phyloP scores from a whole-genome alignment of 2,797 vertebrate genomes.

The Cynodonichthys magdalenae region DNA sequence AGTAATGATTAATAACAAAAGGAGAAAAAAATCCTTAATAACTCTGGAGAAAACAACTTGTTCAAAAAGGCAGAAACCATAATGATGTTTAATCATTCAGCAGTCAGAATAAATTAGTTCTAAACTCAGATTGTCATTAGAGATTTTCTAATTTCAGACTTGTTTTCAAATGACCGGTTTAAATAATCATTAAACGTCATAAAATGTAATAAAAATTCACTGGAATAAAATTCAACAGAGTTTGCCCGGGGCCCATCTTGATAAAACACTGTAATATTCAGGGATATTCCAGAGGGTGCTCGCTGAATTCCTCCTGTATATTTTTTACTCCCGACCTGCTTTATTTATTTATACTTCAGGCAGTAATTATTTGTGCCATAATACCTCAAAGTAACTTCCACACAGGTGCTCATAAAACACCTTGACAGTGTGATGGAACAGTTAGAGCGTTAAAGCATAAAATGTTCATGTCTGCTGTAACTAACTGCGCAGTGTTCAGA shows the following conservation, averaged over 20 bases:
- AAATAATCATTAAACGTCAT: constrained; percentile 9
- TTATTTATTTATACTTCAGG: constrained; percentile 32
- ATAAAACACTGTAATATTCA: constrained; percentile 31
- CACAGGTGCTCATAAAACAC: constrained; percentile 47
- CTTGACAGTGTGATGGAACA: constrained; percentile 16
- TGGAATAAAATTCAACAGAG: constrained; percentile 12
- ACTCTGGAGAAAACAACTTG: background rate
- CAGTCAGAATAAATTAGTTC: too few relatives aligned
- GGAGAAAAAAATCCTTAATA: constrained; percentile 3
- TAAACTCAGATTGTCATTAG: background rate
- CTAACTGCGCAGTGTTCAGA: constrained; percentile 9
- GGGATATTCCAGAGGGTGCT: background rate
- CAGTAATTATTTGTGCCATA: constrained; percentile 24
- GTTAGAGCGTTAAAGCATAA: constrained; percentile 6
- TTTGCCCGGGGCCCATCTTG: constrained; percentile 10
- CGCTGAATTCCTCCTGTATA: constrained; percentile 12
- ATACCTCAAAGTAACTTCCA: constrained; percentile 42
- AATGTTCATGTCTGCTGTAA: constrained; percentile 6
- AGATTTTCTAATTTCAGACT: constrained; percentile 1
- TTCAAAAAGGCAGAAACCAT: background rate
- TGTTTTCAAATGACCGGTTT: constrained; percentile 21
- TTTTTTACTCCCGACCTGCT: constrained; percentile 3
- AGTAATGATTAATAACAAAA: constrained; percentile 12
- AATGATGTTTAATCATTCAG: fast-evolving
- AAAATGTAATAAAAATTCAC: background rate